These are phyloP conservation scores for Poecilia picta DNA, from an alignment of 2,797 vertebrate species.

Conservation along the genomic window DNA sequence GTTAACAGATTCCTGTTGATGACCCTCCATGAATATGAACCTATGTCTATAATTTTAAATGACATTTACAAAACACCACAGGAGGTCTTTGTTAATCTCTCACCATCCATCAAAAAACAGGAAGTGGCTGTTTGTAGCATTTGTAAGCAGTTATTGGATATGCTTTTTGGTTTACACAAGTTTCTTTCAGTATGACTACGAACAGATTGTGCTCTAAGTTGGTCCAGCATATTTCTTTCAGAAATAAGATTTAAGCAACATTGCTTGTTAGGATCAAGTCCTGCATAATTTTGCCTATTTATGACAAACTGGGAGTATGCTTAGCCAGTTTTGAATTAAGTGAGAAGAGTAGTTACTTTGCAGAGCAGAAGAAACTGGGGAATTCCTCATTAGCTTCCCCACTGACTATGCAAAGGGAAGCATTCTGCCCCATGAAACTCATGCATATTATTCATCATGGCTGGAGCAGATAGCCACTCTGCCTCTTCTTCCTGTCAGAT, in stretches of 20 bases:
- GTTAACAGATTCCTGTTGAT: neutral
- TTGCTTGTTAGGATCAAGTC: neutral
- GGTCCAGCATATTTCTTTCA: neutral
- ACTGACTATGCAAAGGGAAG: slow-evolving; percentile 33
- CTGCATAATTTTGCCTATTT: neutral
- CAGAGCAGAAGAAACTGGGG: slow-evolving; percentile 1
- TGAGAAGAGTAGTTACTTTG: neutral
- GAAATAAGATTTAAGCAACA: neutral
- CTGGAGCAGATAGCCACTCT: slow-evolving; percentile 54
- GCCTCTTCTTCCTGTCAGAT: slow-evolving; percentile 60
- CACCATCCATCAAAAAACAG: neutral
- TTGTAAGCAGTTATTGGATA: neutral
- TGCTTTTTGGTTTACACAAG: neutral
- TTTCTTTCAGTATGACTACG: neutral
- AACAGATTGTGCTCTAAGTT: neutral
- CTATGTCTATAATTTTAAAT: neutral
- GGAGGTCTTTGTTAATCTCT: neutral
- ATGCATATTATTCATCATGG: slow-evolving; percentile 60
- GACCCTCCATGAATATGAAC: neutral
- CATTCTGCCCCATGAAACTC: slow-evolving; percentile 11
- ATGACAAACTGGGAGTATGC: neutral
- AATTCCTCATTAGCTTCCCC: slow-evolving; percentile 24
- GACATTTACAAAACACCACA: neutral
- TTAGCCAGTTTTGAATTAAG: slow-evolving; percentile 9
- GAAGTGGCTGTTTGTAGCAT: neutral